Evolutionary conservation across 2,797 vertebrate genomes (phyloP), one percentile per base, ranked within the genome.

Genomic region (Premnoplex brunnescens): DNA sequence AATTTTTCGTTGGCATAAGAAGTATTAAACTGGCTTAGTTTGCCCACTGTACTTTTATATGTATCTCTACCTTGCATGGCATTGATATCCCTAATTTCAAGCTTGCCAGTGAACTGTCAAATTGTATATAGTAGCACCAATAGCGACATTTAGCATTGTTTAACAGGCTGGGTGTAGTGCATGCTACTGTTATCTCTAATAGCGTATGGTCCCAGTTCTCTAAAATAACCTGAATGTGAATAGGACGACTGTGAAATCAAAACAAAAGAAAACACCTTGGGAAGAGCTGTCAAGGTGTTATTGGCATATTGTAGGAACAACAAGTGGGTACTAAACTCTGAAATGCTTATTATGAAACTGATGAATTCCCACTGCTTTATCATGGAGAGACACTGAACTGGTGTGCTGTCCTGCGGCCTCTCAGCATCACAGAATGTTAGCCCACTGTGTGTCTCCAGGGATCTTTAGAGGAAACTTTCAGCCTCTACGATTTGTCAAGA

Each of bases 291-390:
- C 34, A 76, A 19, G 20, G 24, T 68, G 28, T 1, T 44, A 12
- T n/a, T 71, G 36, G 20, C 6, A 3, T 43, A 12, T 5, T 66
- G 36, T 51, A 48, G 68, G 79, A 85, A 7, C 18, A 41, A n/a
- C 0, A 3, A 63, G 9, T 1, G 0, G 1, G 17, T 28, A 37
- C 19, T 46, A 56, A 69, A 48, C 1, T 28, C 44, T 27, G 10
- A 67, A 67, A 28, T 22, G 1, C 12, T 58, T 62, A 3, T 18
- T 28, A 22, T 7, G 27, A 22, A 56, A 43, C 27, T 32, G 21
- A 10, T 26, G 51, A 49, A 72, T 81, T 67, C 41, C 63, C n/a
- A 2, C 9, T 32, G 11, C 68, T 30, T 14, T 43, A 4, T 11
- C 5, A 5, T 9, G 49, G 28, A 56, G 64, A 49, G 46, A 26